These are phyloP conservation scores for Passer domesticus DNA, from an alignment of 2,113 vertebrate species.

Conservation along the genomic window DNA sequence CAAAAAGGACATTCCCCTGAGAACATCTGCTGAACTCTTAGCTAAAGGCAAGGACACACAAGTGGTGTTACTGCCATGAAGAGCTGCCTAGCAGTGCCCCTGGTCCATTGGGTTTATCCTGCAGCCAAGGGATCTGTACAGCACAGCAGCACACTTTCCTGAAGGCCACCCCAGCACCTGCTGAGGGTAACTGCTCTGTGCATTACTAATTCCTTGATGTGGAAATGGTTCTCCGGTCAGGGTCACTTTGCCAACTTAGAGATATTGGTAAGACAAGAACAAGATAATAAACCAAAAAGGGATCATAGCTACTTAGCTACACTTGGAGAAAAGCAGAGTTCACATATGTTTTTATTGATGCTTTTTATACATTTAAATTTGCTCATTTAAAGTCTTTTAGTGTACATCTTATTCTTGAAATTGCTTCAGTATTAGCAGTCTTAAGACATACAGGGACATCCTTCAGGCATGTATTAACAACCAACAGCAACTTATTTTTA, in stretches of 20 bases:
- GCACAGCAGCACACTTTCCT: background rate
- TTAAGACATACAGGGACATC: background rate
- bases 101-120: background rate
- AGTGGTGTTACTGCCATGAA: background rate
- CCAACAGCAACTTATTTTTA: background rate
- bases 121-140: accelerated
- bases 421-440: background rate
- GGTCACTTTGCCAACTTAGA: background rate
- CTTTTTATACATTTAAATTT: background rate
- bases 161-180: background rate
- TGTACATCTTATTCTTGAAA: background rate
- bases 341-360: background rate
- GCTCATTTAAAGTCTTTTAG: background rate
- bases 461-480: background rate
- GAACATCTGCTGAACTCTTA: background rate
- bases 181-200: background rate
- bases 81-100: background rate
- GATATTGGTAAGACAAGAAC: background rate
- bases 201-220: accelerated
- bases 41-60: background rate
- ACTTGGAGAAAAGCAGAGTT: background rate
- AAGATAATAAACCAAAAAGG: background rate
- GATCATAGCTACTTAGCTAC: background rate
- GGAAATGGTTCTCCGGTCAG: background rate
- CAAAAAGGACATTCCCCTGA: background rate